Evolutionary conservation across 1,140 invertebrate species (phyloP), one percentile per base, ranked within the genome.

Genomic region (Neuroterus valhalla): DNA sequence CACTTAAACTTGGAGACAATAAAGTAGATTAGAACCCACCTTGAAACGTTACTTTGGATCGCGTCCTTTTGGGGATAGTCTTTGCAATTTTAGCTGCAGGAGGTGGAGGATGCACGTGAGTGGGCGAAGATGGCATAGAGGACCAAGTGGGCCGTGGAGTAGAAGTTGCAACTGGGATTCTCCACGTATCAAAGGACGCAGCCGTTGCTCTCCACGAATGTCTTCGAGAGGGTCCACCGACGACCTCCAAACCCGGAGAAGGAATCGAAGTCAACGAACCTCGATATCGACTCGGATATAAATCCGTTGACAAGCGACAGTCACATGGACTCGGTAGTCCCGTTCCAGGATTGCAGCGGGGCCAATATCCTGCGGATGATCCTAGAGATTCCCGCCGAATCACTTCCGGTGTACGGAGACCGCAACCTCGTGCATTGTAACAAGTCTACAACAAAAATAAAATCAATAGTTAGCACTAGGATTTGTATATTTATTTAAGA

Each of bases 51-150:
- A 92, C 90, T 80, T 90, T 91, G n/a, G 89, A 88, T 10, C 87
- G 85, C 19, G 87, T 86, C 70, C 84, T 83, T 72, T 87, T 90
- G 12, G 85, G 85, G 26, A 79, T 70, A 68, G 82, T 86, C 52
- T 87, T 89, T 4, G 79, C 78, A 21, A 80, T 78, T 52, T 80
- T 83, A 10, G 82, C 72, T 0, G 78, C 69, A 0, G 78, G 78
- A 10, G 78, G 72, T 0, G 84, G 85, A 11, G 87, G 88, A 78
- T 87, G 82, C 3, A 87, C 78, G 45, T 91, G 89, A 12, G 91
- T 92, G 0, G 91, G 91, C 2, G 91, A 91, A 5, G 91, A 91
- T 0, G 91, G 91, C 85, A 91, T 89, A 2, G 91, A 92, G 5
- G 79, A 77, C 89, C 90, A 91, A 21, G 88, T 90, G 11, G 12